phyloP scores from a whole-genome alignment of 2,888 invertebrate species.

The Urechis unicinctus region DNA sequence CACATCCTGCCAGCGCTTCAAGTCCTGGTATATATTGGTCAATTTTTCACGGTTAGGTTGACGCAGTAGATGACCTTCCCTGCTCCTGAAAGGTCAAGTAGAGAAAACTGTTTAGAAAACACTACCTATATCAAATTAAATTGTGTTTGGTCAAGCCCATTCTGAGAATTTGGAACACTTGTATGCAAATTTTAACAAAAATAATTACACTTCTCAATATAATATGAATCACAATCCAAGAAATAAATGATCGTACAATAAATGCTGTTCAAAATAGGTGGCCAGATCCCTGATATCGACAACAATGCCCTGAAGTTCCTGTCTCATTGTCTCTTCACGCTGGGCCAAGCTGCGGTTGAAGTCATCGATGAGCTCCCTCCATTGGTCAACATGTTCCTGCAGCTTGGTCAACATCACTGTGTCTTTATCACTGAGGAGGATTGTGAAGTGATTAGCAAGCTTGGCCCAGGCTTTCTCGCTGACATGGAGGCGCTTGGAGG shows the following conservation, averaged over 20 bases:
- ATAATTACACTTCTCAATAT: too few species aligned
- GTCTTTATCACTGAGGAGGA: slow-evolving; percentile 47
- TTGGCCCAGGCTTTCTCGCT: slow-evolving; percentile 48
- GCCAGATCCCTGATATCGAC: slow-evolving; percentile 31
- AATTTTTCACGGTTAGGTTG: slow-evolving; percentile 30
- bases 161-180: too few species aligned
- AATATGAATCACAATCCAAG: too few species aligned
- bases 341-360: slow-evolving; percentile 32
- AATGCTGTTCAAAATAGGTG: slow-evolving; percentile 31
- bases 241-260: slow-evolving; percentile 29
- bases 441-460: slow-evolving; percentile 46
- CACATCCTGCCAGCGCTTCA: slow-evolving; percentile 38
- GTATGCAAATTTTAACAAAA: too few species aligned
- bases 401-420: slow-evolving; percentile 39
- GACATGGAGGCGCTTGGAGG: slow-evolving; percentile 45
- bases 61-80: slow-evolving; percentile 33
- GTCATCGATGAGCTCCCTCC: slow-evolving; percentile 42
- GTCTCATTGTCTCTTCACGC: slow-evolving; percentile 38
- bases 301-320: slow-evolving; percentile 25
- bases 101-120: too few species aligned
- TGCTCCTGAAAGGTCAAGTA: slow-evolving; percentile 28
- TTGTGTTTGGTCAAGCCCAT: too few species aligned
- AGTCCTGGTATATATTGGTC: slow-evolving; percentile 25
- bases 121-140: too few species aligned
- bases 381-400: slow-evolving; percentile 30